Conservation (phyloP, 2,113 vertebrate genomes). For the Aegotheles bennettii region DNA sequence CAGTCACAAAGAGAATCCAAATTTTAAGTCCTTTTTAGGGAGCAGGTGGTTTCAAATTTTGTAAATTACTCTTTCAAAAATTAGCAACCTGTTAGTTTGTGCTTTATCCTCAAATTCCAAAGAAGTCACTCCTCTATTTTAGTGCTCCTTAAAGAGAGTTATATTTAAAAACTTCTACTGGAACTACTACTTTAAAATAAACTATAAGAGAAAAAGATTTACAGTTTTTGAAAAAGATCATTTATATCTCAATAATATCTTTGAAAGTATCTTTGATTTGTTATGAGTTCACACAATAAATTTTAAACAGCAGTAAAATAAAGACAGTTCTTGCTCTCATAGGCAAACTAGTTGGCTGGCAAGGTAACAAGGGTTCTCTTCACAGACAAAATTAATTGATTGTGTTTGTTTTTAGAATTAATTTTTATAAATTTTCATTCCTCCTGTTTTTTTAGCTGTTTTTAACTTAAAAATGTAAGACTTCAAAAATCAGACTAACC, state of each 20-base stretch:
- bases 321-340: not conserved
- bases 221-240: constrained; percentile 12
- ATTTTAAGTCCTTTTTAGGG: not conserved
- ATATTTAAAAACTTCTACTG: not conserved
- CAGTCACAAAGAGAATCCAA: not conserved
- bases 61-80: not conserved
- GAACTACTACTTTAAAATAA: not conserved
- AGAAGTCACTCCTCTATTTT: not conserved
- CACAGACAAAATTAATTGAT: not conserved
- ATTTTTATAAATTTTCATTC: not conserved
- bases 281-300: constrained; percentile 17
- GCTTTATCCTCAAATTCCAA: not conserved
- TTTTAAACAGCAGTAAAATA: constrained; percentile 37
- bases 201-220: not conserved
- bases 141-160: not conserved
- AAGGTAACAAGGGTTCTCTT: not conserved
- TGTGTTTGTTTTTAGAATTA: not conserved
- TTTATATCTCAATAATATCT: not conserved
- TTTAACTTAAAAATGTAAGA: not conserved
- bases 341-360: not conserved
- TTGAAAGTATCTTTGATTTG: not conserved
- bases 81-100: not conserved
- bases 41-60: not conserved
- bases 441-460: not conserved
- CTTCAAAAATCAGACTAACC: not conserved